phyloP scores from a whole-genome alignment of 92 coral and sea anemone genomes.

The Nematostella vectensis region DNA sequence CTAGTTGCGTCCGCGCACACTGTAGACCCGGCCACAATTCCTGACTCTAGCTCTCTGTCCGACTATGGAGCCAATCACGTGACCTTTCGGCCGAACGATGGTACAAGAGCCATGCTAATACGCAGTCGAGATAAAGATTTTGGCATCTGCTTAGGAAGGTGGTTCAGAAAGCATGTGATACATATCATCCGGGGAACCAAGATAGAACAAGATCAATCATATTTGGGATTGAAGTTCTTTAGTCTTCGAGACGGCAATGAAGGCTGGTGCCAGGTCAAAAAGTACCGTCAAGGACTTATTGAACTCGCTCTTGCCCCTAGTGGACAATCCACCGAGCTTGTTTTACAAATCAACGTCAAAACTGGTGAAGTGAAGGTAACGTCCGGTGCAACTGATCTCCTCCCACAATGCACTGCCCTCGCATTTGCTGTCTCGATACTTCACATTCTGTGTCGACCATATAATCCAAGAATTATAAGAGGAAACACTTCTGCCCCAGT shows the following conservation, averaged over 20 bases:
- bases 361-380: constrained; percentile 12
- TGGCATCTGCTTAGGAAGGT: constrained; percentile 52
- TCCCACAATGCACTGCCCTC: constrained; percentile 45
- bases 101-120: constrained; percentile 57
- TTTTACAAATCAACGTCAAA: constrained; percentile 22
- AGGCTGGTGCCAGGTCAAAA: constrained; percentile 45
- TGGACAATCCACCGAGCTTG: constrained; percentile 6
- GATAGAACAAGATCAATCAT: constrained; percentile 7
- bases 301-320: constrained; percentile 7
- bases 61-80: constrained; percentile 21
- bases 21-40: constrained; percentile 20
- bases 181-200: constrained; percentile 3
- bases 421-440: constrained; percentile 43
- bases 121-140: constrained; percentile 42
- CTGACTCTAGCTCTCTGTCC: constrained; percentile 19
- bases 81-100: constrained; percentile 14
- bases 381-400: constrained; percentile 12
- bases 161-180: constrained; percentile 34
- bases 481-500: constrained; percentile 41
- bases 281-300: constrained; percentile 20
- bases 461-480: constrained; percentile 22
- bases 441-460: constrained; percentile 52
- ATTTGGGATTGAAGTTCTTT: constrained; percentile 26
- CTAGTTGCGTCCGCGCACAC: constrained; percentile 46
- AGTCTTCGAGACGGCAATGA: constrained; percentile 2